Evolutionary conservation across 2,888 invertebrate species (phyloP).

Genomic region (Conops quadrifasciatus): DNA sequence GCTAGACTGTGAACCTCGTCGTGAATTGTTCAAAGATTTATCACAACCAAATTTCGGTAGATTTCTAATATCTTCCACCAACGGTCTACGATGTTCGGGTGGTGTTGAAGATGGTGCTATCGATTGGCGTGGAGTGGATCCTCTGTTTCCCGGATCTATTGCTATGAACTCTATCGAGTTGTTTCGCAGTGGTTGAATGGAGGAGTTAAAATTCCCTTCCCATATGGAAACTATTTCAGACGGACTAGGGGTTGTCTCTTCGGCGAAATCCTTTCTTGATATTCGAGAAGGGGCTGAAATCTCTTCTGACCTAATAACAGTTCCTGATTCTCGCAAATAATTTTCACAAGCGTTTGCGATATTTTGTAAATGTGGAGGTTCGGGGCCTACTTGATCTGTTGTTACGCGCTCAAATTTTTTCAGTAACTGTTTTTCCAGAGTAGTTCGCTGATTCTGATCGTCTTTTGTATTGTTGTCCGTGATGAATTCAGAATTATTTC

Average conservation of each 20-base stretch:
- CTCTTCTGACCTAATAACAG: not conserved
- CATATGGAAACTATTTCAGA: slow-evolving; percentile 31
- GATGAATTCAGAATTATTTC: slow-evolving; percentile 40
- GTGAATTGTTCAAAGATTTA: slow-evolving; percentile 54
- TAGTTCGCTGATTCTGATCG: too few species aligned
- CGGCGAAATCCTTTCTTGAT: not conserved
- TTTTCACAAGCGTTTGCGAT: not conserved
- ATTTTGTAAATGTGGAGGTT: not conserved
- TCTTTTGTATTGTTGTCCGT: not conserved
- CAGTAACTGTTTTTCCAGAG: too few species aligned
- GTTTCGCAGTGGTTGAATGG: slow-evolving; percentile 34
- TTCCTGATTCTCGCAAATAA: not conserved
- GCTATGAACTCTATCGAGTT: not conserved
- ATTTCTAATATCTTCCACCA: slow-evolving; percentile 57
- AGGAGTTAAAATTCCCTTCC: slow-evolving; percentile 42
- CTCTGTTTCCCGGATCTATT: not conserved
- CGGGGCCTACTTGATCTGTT: too few species aligned
- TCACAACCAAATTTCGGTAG: slow-evolving; percentile 59
- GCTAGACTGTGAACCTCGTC: slow-evolving; percentile 55
- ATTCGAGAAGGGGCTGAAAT: not conserved
- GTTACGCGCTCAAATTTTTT: too few species aligned
- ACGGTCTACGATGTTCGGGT: slow-evolving; percentile 36
- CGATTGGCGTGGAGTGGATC: not conserved
- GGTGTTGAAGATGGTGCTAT: not conserved
- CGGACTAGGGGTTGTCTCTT: slow-evolving; percentile 17